Conservation (phyloP, 2,113 vertebrate genomes). For the Bos javanicus region DNA sequence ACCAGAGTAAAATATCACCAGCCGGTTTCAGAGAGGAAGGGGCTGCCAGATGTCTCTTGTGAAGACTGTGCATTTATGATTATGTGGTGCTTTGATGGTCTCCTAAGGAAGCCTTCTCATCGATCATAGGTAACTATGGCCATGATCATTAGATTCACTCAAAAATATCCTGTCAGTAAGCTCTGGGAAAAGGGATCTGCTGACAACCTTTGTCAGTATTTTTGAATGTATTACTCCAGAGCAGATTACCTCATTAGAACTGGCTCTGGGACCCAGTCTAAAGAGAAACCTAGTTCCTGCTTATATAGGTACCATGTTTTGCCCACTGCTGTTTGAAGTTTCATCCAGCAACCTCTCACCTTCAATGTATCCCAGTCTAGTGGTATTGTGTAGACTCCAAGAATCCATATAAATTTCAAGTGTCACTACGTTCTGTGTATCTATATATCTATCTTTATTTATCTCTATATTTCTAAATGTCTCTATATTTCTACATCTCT, state of each 20-base stretch:
- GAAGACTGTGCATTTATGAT: neutral
- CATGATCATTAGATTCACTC: neutral
- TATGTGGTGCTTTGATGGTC: too few species aligned
- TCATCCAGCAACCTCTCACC: neutral
- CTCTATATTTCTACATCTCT: neutral
- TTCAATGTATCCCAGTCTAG: accelerated
- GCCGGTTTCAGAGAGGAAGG: neutral
- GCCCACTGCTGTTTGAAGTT: neutral
- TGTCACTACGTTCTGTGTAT: neutral
- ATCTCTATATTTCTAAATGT: neutral
- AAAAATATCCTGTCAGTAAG: neutral
- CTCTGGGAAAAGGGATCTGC: neutral
- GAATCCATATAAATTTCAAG: neutral
- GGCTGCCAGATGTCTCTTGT: too few species aligned
- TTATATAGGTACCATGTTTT: neutral
- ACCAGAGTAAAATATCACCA: neutral
- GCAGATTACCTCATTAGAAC: neutral
- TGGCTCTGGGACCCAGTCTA: neutral
- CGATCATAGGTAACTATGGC: neutral
- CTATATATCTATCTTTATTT: neutral
- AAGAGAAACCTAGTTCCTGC: neutral
- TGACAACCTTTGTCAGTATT: neutral
- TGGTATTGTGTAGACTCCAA: neutral
- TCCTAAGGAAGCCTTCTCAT: neutral
- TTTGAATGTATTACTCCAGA: neutral